A percentile compares a stretch with the other conserved stretches of the same genome.
phyloP scores from a whole-genome alignment of 2,888 invertebrate species.

The Phasia obesa region DNA sequence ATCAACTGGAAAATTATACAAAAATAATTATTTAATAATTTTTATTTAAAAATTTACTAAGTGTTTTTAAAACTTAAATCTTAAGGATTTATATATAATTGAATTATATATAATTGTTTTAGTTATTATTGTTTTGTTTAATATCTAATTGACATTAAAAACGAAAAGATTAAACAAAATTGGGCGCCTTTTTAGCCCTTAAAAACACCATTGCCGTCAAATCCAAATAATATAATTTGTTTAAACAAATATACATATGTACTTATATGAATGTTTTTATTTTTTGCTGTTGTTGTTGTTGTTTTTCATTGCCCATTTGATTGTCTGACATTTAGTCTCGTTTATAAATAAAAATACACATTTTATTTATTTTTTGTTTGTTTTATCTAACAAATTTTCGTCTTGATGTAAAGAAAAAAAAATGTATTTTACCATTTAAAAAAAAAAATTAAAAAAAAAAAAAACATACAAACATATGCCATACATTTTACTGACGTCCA shows the following conservation, averaged over 20 bases:
- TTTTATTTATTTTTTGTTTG: neutral
- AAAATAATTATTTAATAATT: no score
- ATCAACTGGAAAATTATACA: neutral
- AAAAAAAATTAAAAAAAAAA: slow-evolving; percentile 6
- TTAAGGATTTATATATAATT: no score
- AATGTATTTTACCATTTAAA: slow-evolving; percentile 8
- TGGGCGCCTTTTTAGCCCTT: slow-evolving; percentile 54
- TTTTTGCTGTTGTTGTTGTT: slow-evolving; percentile 19
- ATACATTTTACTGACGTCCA: slow-evolving; percentile 47
- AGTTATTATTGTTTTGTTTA: no score
- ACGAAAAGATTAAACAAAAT: neutral
- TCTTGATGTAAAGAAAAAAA: neutral
- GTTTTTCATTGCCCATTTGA: slow-evolving; percentile 35
- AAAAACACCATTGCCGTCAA: neutral
- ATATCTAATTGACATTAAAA: no score
- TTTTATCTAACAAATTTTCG: slow-evolving; percentile 36
- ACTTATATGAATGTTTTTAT: slow-evolving; percentile 20
- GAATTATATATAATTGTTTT: no score
- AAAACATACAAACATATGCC: slow-evolving; percentile 39
- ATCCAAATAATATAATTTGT: slow-evolving; percentile 46
- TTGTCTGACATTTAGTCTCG: slow-evolving; percentile 69
- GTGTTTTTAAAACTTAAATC: no score
- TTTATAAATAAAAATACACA: slow-evolving; percentile 64
- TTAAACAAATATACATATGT: neutral
- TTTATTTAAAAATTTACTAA: no score